Conservation (phyloP, 2,888 invertebrate genomes). For the Celastrina argiolus region DNA sequence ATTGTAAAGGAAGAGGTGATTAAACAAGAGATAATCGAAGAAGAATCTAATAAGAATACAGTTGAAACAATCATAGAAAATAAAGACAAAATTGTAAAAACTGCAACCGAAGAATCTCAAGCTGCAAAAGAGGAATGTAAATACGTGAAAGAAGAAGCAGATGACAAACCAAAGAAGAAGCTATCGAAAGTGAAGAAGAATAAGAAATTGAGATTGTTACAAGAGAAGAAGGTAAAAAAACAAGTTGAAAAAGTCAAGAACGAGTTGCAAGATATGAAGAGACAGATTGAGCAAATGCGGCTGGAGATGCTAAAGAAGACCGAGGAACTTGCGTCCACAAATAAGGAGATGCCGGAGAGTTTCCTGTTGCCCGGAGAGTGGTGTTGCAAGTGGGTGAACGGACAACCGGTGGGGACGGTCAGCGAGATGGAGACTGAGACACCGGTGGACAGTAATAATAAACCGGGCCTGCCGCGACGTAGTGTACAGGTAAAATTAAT, state of each 20-base stretch:
- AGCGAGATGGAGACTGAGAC: constrained; percentile 60
- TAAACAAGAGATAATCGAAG: constrained; percentile 22
- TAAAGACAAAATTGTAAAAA: constrained; percentile 26
- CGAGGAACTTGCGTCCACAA: constrained; percentile 39
- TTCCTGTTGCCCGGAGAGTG: constrained; percentile 75
- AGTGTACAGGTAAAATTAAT: constrained; percentile 55
- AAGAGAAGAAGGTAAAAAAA: constrained; percentile 56
- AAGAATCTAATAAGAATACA: constrained; percentile 25
- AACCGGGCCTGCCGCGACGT: constrained; percentile 59
- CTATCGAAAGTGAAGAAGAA: constrained; percentile 52
- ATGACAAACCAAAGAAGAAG: constrained; percentile 40
- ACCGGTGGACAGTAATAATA: constrained; percentile 53
- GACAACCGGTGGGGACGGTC: constrained; percentile 80
- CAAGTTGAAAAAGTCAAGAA: constrained; percentile 59
- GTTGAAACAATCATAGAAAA: constrained; percentile 24
- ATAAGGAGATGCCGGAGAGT: constrained; percentile 48
- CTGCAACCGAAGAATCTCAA: constrained; percentile 35
- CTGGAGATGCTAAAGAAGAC: constrained; percentile 53
- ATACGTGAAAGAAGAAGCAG: constrained; percentile 26
- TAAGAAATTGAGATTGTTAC: constrained; percentile 49
- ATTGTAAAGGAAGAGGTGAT: background rate
- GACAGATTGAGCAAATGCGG: constrained; percentile 61
- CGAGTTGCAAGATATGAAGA: constrained; percentile 60
- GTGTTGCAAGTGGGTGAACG: constrained; percentile 84
- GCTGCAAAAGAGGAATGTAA: constrained; percentile 27